Evolutionary conservation across 2,113 vertebrate species (phyloP).

Genomic region (Hippocampus zosterae): DNA sequence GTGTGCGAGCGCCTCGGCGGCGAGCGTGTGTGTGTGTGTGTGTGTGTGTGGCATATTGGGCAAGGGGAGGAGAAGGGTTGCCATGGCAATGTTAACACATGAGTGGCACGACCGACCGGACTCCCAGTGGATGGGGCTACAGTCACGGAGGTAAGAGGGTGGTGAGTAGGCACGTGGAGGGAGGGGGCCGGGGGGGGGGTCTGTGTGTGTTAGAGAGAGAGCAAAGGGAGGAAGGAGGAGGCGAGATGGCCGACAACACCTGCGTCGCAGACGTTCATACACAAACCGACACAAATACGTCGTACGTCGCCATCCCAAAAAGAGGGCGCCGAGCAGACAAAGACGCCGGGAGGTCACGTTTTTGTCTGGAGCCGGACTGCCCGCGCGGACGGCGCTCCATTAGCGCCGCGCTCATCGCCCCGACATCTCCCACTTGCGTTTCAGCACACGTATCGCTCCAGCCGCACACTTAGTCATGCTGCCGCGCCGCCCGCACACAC

Average conservation of each 20-base stretch:
- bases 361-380: conserved; percentile 29
- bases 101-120: conserved; percentile 73
- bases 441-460: conserved; percentile 45
- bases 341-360: conserved; percentile 21
- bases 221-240: conserved; percentile 40
- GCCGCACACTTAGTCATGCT: conserved; percentile 43
- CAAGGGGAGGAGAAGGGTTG: conserved; percentile 74
- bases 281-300: conserved; percentile 47
- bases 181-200: conserved; percentile 16
- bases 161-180: neutral
- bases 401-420: conserved; percentile 52
- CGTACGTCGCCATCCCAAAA: conserved; percentile 15
- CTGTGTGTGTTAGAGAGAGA: conserved; percentile 20
- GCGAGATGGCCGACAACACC: conserved; percentile 59
- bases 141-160: conserved; percentile 58
- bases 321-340: conserved; percentile 14
- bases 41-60: conserved; percentile 65
- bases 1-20: conserved; percentile 55
- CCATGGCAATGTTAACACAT: conserved; percentile 80
- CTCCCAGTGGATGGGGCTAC: conserved; percentile 70
- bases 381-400: conserved; percentile 24
- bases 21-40: conserved; percentile 48
- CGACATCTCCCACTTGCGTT: conserved; percentile 49
- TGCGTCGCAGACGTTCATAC: conserved; percentile 64
- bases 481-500: conserved; percentile 8